A percentile compares a stretch with the other conserved stretches of the same genome.
Conservation (phyloP, 2,113 vertebrate species). For the Antigone vipio region DNA sequence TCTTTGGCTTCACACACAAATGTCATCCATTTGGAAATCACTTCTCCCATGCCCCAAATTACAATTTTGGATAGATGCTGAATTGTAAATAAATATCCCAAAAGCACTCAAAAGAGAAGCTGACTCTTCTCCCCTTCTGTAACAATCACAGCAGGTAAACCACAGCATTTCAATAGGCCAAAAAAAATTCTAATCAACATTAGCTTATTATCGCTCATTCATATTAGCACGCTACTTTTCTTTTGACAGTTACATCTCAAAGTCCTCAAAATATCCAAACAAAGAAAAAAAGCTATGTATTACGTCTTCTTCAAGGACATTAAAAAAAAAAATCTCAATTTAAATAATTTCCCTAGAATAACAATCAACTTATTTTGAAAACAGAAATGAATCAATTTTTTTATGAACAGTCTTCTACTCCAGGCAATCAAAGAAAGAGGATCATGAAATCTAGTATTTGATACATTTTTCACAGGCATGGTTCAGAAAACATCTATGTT, state of each 20-base stretch:
- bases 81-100: slow-evolving; percentile 39
- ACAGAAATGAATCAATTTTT: slow-evolving; percentile 18
- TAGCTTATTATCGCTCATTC: background rate
- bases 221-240: background rate
- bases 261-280: background rate
- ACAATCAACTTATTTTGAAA: slow-evolving; percentile 43
- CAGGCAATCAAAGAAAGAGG: slow-evolving; percentile 33
- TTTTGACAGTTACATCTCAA: background rate
- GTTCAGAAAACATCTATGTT: slow-evolving; percentile 45
- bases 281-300: background rate
- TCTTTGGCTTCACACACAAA: slow-evolving; percentile 17
- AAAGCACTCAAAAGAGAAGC: background rate
- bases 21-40: slow-evolving; percentile 12
- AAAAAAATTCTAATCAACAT: background rate
- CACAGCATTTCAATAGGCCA: background rate
- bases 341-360: slow-evolving; percentile 31
- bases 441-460: slow-evolving; percentile 37
- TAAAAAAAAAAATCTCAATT: background rate
- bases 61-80: background rate
- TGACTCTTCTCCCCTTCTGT: background rate
- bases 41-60: background rate
- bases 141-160: background rate
- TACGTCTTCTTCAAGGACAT: slow-evolving; percentile 10
- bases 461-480: slow-evolving; percentile 41
- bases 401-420: slow-evolving; percentile 37